These are phyloP conservation scores for Marmota flaviventris DNA, from an alignment of 2,113 vertebrate genomes.

Conservation along the genomic window DNA sequence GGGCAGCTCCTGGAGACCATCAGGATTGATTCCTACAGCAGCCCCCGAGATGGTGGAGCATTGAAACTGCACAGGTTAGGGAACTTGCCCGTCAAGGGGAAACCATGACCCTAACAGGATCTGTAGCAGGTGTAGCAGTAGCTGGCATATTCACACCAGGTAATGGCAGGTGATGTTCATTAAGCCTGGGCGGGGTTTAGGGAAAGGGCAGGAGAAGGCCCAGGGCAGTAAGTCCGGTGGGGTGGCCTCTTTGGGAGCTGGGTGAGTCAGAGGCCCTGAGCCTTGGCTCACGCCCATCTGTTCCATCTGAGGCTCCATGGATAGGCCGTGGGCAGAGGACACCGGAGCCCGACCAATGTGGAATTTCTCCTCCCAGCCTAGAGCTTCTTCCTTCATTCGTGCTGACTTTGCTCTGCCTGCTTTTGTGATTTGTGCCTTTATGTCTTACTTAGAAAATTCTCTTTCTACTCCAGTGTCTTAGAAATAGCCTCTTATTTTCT, in stretches of 20 bases:
- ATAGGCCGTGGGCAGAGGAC: background rate
- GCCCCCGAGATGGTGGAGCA: background rate
- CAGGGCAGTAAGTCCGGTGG: background rate
- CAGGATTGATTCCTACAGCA: background rate
- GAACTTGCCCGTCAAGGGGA: background rate
- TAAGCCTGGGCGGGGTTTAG: background rate
- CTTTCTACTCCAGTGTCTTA: background rate
- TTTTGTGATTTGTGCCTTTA: background rate
- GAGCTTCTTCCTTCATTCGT: background rate
- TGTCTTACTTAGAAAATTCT: background rate
- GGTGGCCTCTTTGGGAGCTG: background rate
- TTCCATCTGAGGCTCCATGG: background rate
- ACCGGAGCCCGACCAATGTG: rapidly evolving
- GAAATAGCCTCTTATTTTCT: slow-evolving; percentile 1
- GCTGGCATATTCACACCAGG: background rate
- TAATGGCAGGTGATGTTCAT: background rate
- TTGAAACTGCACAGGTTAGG: background rate
- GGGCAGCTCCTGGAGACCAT: background rate
- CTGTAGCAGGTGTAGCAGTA: background rate
- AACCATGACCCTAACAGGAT: background rate
- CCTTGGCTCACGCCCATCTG: background rate
- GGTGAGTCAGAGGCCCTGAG: too few relatives aligned
- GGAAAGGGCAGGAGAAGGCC: background rate
- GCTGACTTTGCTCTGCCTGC: background rate
- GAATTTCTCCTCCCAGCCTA: background rate